These are phyloP conservation scores for Anhinga anhinga DNA, from an alignment of 2,113 vertebrate species.

Conservation along the genomic window DNA sequence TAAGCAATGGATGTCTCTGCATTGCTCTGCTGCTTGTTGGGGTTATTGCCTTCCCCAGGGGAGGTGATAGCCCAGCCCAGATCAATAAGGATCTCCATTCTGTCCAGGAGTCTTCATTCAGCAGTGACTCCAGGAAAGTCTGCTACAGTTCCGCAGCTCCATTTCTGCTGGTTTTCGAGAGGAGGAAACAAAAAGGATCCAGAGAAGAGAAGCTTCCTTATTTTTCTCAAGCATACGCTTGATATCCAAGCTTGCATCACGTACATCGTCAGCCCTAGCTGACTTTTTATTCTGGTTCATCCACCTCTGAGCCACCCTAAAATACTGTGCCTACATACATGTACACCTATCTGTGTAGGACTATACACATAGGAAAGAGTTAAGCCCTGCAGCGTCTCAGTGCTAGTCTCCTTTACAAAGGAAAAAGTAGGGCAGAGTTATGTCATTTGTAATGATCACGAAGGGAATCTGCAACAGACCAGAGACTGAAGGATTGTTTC, in stretches of 20 bases:
- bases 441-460: background rate
- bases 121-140: background rate
- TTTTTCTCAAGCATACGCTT: background rate
- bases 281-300: background rate
- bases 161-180: background rate
- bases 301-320: background rate
- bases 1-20: background rate
- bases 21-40: background rate
- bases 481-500: background rate
- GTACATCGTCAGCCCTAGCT: fast-evolving
- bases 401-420: background rate
- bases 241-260: background rate
- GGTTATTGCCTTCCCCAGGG: background rate
- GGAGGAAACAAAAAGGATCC: background rate
- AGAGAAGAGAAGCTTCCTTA: background rate
- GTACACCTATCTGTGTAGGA: background rate
- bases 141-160: background rate
- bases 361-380: background rate
- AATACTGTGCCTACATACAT: background rate
- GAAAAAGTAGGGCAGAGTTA: background rate
- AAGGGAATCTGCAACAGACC: background rate
- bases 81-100: background rate
- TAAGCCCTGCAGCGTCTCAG: background rate
- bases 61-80: background rate
- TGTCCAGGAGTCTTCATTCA: background rate